Evolutionary conservation across 2,888 invertebrate genomes (phyloP).

Genomic region (Actias luna): DNA sequence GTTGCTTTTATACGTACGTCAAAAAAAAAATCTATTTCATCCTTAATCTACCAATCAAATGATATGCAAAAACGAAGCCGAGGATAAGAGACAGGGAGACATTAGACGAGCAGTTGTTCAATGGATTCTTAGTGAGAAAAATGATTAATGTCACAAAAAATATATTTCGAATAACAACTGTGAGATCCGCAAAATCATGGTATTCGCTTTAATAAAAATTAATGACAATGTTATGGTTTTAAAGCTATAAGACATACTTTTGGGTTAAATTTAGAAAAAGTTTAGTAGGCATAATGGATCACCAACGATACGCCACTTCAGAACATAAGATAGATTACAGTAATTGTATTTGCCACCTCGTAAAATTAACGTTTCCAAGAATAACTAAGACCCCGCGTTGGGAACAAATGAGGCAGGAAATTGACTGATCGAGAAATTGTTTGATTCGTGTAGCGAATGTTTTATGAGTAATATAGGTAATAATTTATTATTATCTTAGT

Average conservation of each 20-base stretch:
- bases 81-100: background rate
- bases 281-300: background rate
- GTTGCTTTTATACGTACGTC: background rate
- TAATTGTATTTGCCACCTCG: slow-evolving; percentile 11
- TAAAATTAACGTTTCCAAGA: slow-evolving; percentile 34
- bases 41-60: background rate
- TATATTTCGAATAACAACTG: background rate
- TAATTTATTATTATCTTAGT: background rate
- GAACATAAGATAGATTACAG: slow-evolving; percentile 15
- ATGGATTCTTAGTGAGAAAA: background rate
- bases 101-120: background rate
- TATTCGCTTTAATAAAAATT: background rate
- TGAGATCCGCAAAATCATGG: background rate
- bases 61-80: background rate
- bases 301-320: background rate
- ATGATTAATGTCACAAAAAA: background rate
- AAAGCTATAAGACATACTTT: background rate
- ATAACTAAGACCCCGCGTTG: slow-evolving; percentile 25
- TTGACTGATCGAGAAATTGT: slow-evolving; percentile 49
- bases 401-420: slow-evolving; percentile 55
- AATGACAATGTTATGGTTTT: background rate
- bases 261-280: background rate
- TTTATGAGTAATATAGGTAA: background rate
- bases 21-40: background rate
- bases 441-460: slow-evolving; percentile 47